These are phyloP conservation scores for Progne subis DNA, from an alignment of 2,113 vertebrate genomes.

Conservation along the genomic window DNA sequence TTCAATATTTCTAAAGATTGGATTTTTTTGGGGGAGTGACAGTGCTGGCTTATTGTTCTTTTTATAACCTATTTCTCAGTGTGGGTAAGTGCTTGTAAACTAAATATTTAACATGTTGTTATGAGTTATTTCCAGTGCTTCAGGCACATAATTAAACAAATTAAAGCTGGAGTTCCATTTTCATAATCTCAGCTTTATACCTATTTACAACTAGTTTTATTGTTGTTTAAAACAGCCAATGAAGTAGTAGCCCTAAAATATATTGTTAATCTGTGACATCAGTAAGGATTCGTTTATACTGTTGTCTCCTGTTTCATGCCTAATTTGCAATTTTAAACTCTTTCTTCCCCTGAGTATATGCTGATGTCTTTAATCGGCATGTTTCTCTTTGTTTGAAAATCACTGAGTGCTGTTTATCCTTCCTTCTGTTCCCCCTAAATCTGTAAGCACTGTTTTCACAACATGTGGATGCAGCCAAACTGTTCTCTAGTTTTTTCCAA, in stretches of 20 bases:
- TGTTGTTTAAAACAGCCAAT: neutral
- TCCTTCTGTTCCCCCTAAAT: neutral
- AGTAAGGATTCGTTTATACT: neutral
- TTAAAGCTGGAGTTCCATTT: neutral
- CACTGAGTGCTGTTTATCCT: neutral
- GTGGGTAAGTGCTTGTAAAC: neutral
- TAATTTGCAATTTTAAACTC: neutral
- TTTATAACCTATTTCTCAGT: neutral
- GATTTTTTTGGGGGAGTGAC: neutral
- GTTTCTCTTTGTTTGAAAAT: neutral
- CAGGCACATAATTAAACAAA: neutral
- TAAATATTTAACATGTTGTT: neutral
- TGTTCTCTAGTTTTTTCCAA: neutral
- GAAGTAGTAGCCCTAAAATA: neutral
- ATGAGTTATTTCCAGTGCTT: neutral
- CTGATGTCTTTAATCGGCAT: neutral
- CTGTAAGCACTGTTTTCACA: neutral
- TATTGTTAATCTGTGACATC: neutral
- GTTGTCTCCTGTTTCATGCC: neutral
- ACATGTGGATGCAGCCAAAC: neutral
- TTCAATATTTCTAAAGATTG: neutral
- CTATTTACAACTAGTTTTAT: neutral
- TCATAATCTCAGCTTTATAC: neutral
- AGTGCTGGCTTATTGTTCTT: neutral
- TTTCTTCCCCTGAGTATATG: fast-evolving